Conservation (phyloP, 2,113 vertebrate genomes). For the Antechinus stuartii region DNA sequence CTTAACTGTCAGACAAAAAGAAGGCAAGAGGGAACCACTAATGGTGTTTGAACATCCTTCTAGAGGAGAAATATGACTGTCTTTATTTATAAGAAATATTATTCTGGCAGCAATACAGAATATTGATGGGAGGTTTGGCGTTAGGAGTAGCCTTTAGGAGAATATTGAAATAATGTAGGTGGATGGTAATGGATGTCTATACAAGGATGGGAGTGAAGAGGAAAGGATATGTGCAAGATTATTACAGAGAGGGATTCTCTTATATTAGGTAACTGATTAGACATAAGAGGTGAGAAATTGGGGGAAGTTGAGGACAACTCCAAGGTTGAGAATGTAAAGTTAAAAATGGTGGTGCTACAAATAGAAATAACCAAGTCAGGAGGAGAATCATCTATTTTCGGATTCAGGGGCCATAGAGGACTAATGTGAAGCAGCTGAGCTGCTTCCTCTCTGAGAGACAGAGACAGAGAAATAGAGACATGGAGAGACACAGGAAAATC, state of each 20-base stretch:
- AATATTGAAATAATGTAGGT: neutral
- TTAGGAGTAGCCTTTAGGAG: neutral
- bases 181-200: neutral
- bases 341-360: neutral
- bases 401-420: neutral
- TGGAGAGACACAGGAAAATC: neutral
- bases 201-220: neutral
- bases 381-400: neutral
- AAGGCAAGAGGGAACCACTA: neutral
- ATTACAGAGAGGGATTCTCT: neutral
- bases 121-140: neutral
- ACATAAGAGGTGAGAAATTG: neutral
- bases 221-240: neutral
- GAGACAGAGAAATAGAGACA: neutral
- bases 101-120: neutral
- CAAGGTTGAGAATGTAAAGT: neutral
- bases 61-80: neutral
- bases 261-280: neutral
- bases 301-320: neutral
- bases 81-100: neutral
- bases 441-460: neutral
- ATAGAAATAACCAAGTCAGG: neutral
- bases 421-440: neutral
- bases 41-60: neutral
- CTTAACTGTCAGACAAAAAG: neutral